Conservation (phyloP, 2,113 vertebrate species). For the Protobothrops mucrosquamatus region DNA sequence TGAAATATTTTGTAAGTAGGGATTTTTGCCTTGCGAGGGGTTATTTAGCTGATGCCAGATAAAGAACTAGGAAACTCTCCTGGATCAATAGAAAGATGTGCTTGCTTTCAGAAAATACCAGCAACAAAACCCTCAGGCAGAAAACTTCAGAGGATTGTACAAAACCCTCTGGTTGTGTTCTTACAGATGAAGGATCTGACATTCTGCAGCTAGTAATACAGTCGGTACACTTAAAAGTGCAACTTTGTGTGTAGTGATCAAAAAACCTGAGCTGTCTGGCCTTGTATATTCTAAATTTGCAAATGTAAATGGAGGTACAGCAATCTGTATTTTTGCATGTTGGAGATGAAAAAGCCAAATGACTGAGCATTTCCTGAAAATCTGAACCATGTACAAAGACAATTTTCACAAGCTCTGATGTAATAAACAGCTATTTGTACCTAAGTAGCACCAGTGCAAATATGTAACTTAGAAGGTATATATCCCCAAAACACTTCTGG, state of each 20-base stretch:
- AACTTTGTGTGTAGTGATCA: not conserved
- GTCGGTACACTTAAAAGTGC: accelerated
- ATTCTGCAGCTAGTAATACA: not conserved
- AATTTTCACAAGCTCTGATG: not conserved
- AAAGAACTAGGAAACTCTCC: not conserved
- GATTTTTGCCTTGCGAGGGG: slow-evolving; percentile 11
- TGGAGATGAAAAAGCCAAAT: slow-evolving; percentile 43
- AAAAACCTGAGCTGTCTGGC: not conserved
- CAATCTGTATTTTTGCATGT: not conserved
- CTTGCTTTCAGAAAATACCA: slow-evolving; percentile 9
- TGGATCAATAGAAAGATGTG: not conserved
- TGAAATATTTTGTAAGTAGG: slow-evolving; percentile 49
- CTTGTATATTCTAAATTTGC: not conserved
- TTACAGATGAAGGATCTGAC: slow-evolving; percentile 33
- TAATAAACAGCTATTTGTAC: not conserved
- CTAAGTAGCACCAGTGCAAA: not conserved
- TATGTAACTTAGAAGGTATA: slow-evolving; percentile 7
- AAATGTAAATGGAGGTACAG: not conserved
- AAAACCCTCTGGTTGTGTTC: not conserved
- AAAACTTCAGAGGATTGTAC: slow-evolving; percentile 5
- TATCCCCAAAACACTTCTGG: not conserved
- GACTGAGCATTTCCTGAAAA: slow-evolving; percentile 36
- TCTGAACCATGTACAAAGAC: slow-evolving; percentile 26
- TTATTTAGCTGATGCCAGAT: slow-evolving; percentile 26
- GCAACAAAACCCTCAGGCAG: slow-evolving; percentile 14